Base-by-base conservation (phyloP, 1,140 invertebrate species). In the Lethrus apterus region DNA sequence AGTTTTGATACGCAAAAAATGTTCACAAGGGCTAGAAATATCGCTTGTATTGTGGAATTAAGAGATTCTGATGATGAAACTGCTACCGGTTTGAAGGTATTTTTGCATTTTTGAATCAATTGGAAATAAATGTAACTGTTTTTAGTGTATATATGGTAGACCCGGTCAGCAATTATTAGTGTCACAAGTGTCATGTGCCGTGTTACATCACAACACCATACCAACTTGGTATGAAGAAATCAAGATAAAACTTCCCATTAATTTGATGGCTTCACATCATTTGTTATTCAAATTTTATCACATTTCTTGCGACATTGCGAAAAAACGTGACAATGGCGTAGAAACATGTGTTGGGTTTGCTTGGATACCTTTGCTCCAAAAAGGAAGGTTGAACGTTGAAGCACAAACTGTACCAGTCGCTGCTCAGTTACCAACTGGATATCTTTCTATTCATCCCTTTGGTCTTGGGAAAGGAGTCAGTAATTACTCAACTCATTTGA, bases 1-100 rank as follows among this genome's bases (percentile, higher is more conserved):
- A 87, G 83, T 60, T 95, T 92, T 63, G 92, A 95, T 65, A 83
- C 83, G n/a, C 91, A 95, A 67, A 94, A 93, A 64, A 74, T 80
- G 54, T 88, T 93, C 57, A 82, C 79, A 1, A 71, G 90, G 63
- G 91, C 92, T 0, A 74, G 92, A 55, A 97, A 97, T 63, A 91
- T 97, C 55, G 86, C 88, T 0, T 93, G 90, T 50, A 76, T 83
- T 30, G 74, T 96, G 5, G 90, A 96, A 69, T 61, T 96, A 15
- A 73, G 83, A 41, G 89, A 93, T 57, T 77, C 78, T 23, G 89
- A 93, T 67, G 67, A 71, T 20, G 82, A 82, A 59, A 74, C 76
- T 58, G 71, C 80, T n/a, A 66, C 74, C 50, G 77, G 85, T 19
- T 60, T 92, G 13, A 76, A 78, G 64, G 84, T 87, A 67, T 35